Conservation (phyloP, 2,888 invertebrate genomes). For the Seira ritae region DNA sequence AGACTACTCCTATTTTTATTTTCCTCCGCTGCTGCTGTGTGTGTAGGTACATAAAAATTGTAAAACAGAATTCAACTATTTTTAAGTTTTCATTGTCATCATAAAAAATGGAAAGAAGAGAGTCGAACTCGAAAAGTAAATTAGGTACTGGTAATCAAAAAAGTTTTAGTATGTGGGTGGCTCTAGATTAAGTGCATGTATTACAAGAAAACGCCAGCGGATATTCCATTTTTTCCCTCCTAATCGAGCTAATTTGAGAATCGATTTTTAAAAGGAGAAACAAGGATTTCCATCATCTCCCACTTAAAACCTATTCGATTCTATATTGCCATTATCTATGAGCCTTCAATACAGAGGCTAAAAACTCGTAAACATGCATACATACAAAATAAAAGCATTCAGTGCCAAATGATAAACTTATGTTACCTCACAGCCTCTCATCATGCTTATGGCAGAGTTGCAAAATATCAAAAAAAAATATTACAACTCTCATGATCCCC, state of each 20-base stretch:
- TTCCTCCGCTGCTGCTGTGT: background rate
- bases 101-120: background rate
- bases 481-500: background rate
- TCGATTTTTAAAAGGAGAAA: background rate
- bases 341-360: too few species aligned
- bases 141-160: background rate
- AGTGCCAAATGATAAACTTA: too few species aligned
- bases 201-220: background rate
- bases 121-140: background rate
- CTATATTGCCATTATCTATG: too few species aligned
- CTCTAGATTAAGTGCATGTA: slow-evolving; percentile 8
- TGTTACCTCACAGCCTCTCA: too few species aligned
- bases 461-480: too few species aligned
- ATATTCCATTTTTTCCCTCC: background rate
- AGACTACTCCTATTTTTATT: background rate
- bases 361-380: too few species aligned
- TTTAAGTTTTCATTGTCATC: slow-evolving; percentile 4
- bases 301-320: background rate
- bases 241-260: slow-evolving; percentile 1
- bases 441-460: too few species aligned
- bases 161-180: slow-evolving; percentile 1
- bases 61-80: background rate
- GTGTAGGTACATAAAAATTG: background rate
- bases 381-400: too few species aligned
- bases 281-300: background rate